Conservation (phyloP, 23 tunicate genomes). For the Clavelina lepadiformis region DNA sequence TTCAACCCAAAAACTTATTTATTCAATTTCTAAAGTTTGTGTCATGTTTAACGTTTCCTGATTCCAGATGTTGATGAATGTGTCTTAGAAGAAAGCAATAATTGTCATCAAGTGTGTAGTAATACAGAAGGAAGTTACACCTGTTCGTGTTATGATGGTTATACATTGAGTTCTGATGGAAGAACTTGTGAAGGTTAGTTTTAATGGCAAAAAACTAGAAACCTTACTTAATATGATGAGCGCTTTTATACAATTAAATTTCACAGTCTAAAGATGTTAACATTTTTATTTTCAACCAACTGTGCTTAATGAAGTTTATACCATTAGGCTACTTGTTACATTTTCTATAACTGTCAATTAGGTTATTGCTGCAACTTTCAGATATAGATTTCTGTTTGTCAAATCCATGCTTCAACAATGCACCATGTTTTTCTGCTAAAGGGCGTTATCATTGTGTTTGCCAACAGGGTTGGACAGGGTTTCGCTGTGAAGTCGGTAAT, state of each 20-base stretch:
- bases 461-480: conserved; percentile 26
- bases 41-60: too few species aligned
- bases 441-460: conserved; percentile 44
- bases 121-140: conserved; percentile 42
- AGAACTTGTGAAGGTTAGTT: conserved; percentile 28
- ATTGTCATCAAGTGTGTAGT: conserved; percentile 40
- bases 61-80: conserved; percentile 25
- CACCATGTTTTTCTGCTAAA: conserved; percentile 15
- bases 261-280: too few species aligned
- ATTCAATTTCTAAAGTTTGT: too few species aligned
- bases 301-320: too few species aligned
- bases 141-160: conserved; percentile 35
- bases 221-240: too few species aligned
- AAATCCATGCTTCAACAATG: conserved; percentile 40
- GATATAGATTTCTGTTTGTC: conserved; percentile 53
- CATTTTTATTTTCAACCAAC: too few species aligned
- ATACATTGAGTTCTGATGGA: conserved; percentile 22
- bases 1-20: too few species aligned
- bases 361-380: too few species aligned
- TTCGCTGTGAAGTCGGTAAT: conserved; percentile 58
- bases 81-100: neutral
- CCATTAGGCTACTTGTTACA: too few species aligned
- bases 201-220: too few species aligned
- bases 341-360: too few species aligned
- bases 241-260: too few species aligned